phyloP scores from a whole-genome alignment of 2,797 vertebrate species.

The Brotula barbata region DNA sequence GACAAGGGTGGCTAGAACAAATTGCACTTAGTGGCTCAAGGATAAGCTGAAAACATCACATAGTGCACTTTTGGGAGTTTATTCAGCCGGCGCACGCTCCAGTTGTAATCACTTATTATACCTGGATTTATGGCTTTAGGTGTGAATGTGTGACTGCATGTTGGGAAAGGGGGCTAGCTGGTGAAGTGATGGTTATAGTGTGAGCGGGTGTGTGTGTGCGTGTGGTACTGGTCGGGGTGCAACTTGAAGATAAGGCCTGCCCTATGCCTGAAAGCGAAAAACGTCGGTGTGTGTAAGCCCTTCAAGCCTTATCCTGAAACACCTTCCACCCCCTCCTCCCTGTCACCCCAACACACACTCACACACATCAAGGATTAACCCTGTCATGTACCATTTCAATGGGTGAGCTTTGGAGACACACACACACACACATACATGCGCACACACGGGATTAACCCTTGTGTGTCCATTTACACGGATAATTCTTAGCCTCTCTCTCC shows the following conservation, averaged over 20 bases:
- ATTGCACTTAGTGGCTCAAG: slow-evolving; percentile 54
- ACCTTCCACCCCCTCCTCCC: slow-evolving; percentile 62
- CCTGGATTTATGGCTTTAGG: slow-evolving; percentile 65
- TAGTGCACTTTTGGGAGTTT: slow-evolving; percentile 51
- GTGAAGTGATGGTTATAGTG: slow-evolving; percentile 48
- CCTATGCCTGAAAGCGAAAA: slow-evolving; percentile 71
- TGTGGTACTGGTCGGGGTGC: slow-evolving; percentile 62
- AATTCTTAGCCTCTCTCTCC: slow-evolving; percentile 68
- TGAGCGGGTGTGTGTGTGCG: slow-evolving; percentile 18
- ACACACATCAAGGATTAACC: slow-evolving; percentile 69
- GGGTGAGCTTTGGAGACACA: slow-evolving; percentile 59
- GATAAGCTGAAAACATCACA: slow-evolving; percentile 55
- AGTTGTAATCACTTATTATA: slow-evolving; percentile 67
- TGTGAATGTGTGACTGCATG: slow-evolving; percentile 60
- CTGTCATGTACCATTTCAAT: slow-evolving; percentile 76
- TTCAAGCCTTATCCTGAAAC: slow-evolving; percentile 72
- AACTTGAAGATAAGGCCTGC: slow-evolving; percentile 72
- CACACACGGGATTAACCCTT: slow-evolving; percentile 72
- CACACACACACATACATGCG: slow-evolving; percentile 35
- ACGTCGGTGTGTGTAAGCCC: slow-evolving; percentile 72
- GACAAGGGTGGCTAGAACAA: slow-evolving; percentile 46
- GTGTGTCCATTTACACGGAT: slow-evolving; percentile 73
- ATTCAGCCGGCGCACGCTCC: slow-evolving; percentile 36
- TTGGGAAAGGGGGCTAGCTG: slow-evolving; percentile 54
- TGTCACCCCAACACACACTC: slow-evolving; percentile 37